Base-by-base conservation (phyloP, 2,797 vertebrate species). In the Crenichthys baileyi region DNA sequence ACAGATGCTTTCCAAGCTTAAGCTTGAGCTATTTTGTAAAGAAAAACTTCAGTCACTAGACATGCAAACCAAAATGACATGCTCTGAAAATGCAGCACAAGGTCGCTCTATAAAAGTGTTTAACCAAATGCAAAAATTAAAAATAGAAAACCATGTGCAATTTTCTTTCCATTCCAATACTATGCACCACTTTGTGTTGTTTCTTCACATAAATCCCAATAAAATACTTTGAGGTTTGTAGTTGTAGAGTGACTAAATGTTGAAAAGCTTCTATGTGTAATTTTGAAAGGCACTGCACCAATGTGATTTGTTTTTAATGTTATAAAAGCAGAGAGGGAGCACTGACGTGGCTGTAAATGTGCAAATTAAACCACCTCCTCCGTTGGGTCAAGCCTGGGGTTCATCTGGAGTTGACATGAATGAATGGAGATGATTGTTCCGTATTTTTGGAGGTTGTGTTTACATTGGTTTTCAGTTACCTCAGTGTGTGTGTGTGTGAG, bases 401-500 rank as follows among this genome's bases (percentile, higher is more conserved):
- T 88, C 76, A 78, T 71, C 31, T 77, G 58, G 67, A 88, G 84
- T 82, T 86, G 75, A 80, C 61, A 41, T 22, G 82, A 81, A 80
- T 87, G 82, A 88, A 85, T 80, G 73, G 83, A 86, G 65, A 74
- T 70, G 79, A 85, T 83, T 83, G 83, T 77, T 85, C 70, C 7
- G n/a, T 63, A 68, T 86, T 78, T 29, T 78, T 29, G 46, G 81
- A 84, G 20, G 65, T 60, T n/a, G 80, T 79, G 73, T 88, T 87
- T 84, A 78, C 80, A 56, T 71, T 72, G 79, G 36, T 31, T 61
- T 82, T 76, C 4, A 39, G 77, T 71, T 67, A 72, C 73, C 70
- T 82, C 44, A 70, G 24, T n/a, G 36, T 46, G 29, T 31, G 0
- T 6, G 9, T 36, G 36, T 36, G 36, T 36, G n/a, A 26, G 53